A percentile compares a stretch with the other conserved stretches of the same genome.
Evolutionary conservation across 2,888 invertebrate genomes (phyloP).

Genomic region (Lysandra bellargus): DNA sequence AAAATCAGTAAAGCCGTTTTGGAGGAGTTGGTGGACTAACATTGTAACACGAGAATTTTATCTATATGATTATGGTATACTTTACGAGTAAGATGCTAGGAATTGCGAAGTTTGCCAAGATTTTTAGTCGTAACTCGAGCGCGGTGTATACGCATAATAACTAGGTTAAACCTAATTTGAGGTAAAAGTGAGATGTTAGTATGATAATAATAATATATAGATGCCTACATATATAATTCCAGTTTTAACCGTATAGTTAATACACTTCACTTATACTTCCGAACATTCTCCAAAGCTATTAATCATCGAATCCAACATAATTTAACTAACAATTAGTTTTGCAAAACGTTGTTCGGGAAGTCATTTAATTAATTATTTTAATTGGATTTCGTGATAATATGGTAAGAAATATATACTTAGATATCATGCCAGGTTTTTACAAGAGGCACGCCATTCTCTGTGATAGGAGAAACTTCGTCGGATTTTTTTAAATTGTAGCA

Average conservation of each 20-base stretch:
- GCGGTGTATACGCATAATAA: too few species aligned
- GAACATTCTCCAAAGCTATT: slow-evolving; percentile 39
- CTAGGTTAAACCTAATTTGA: too few species aligned
- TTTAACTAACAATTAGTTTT: slow-evolving; percentile 28
- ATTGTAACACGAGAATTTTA: too few species aligned
- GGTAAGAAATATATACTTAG: slow-evolving; percentile 18
- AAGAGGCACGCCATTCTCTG: not conserved
- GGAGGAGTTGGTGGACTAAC: too few species aligned
- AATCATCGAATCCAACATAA: slow-evolving; percentile 22
- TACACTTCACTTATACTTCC: slow-evolving; percentile 28
- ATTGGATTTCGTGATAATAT: slow-evolving; percentile 25
- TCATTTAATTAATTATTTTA: slow-evolving; percentile 32
- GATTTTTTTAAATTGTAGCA: not conserved
- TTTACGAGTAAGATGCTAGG: too few species aligned
- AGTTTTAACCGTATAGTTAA: not conserved
- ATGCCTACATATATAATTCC: not conserved
- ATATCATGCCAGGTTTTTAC: slow-evolving; percentile 25
- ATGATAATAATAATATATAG: too few species aligned
- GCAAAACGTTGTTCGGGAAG: slow-evolving; percentile 33
- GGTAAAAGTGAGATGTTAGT: too few species aligned
- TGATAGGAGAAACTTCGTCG: slow-evolving; percentile 4
- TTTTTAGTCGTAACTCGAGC: too few species aligned
- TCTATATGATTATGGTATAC: too few species aligned
- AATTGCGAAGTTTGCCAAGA: too few species aligned
- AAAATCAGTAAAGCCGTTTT: too few species aligned